Conservation (phyloP, 2,888 invertebrate genomes). For the Suillia variegata region DNA sequence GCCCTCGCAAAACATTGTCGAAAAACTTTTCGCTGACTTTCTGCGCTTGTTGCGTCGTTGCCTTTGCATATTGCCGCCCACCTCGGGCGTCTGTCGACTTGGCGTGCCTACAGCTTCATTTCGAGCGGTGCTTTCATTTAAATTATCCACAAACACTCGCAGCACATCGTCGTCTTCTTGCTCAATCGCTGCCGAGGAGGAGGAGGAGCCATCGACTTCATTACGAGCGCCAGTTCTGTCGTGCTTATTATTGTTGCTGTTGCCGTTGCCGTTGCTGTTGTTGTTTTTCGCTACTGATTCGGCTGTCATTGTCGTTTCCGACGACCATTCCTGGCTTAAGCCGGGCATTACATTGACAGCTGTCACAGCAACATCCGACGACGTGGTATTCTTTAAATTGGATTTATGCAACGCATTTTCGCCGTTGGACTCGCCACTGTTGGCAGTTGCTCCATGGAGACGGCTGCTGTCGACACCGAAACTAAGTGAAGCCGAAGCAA, state of each 20-base stretch:
- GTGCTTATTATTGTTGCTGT: neutral
- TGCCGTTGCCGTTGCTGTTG: too few species aligned
- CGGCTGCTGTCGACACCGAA: constrained; percentile 4
- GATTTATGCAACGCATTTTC: constrained; percentile 33
- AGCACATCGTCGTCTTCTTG: neutral
- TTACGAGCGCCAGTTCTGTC: neutral
- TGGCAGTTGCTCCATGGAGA: constrained; percentile 4
- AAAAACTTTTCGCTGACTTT: constrained; percentile 52
- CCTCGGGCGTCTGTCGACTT: constrained; percentile 10
- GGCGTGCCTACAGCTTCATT: constrained; percentile 31
- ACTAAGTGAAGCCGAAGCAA: too few species aligned
- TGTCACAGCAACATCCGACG: neutral
- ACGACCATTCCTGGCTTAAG: neutral
- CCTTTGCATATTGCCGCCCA: constrained; percentile 5
- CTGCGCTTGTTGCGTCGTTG: constrained; percentile 37
- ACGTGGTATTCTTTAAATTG: neutral
- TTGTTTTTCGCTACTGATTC: too few species aligned
- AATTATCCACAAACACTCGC: neutral
- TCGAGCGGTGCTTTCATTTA: constrained; percentile 34
- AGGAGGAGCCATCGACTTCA: neutral
- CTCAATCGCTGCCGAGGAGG: too few species aligned
- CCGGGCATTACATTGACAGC: neutral
- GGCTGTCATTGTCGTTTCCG: too few species aligned
- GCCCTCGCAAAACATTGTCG: constrained; percentile 60
- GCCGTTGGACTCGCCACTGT: constrained; percentile 28